These are phyloP conservation scores for Ophioderma brevispina DNA, from an alignment of 35 echinoderm and acorn worm genomes.

Conservation along the genomic window DNA sequence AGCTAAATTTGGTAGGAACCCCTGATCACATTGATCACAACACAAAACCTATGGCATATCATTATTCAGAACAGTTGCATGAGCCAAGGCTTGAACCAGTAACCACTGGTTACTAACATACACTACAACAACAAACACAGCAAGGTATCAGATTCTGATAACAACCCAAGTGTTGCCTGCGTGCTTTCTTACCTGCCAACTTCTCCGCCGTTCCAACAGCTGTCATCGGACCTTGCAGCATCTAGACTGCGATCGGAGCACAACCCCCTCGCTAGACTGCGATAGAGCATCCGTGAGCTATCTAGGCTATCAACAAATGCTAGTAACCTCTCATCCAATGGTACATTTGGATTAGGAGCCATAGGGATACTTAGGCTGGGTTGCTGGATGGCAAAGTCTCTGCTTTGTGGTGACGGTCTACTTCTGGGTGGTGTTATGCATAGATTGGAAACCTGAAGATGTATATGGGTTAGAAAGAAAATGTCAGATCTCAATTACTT, in stretches of 20 bases:
- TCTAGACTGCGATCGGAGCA: slow-evolving; percentile 48
- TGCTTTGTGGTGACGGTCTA: slow-evolving; percentile 49
- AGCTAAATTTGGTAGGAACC: no score
- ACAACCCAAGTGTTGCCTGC: no score
- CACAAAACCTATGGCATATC: no score
- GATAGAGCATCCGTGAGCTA: slow-evolving; percentile 69
- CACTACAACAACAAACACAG: no score
- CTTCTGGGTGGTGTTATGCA: slow-evolving; percentile 53
- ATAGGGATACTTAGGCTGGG: slow-evolving; percentile 71
- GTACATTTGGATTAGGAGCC: slow-evolving; percentile 71
- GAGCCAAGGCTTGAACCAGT: no score
- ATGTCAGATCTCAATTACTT: no score
- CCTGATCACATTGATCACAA: no score
- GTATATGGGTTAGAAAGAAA: no score
- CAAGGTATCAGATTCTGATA: no score
- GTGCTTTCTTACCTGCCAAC: slow-evolving; percentile 50
- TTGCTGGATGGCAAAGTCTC: slow-evolving; percentile 67
- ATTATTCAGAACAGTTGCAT: no score
- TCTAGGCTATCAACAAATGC: slow-evolving; percentile 78
- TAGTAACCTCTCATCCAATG: slow-evolving; percentile 79
- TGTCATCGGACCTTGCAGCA: slow-evolving; percentile 16
- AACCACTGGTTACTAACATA: no score
- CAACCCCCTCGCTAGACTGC: slow-evolving; percentile 52
- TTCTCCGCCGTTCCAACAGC: slow-evolving; percentile 74
- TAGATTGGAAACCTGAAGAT: slow-evolving; percentile 40